These are phyloP conservation scores for Arizona elegans DNA, from an alignment of 2,113 vertebrate genomes.

Conservation along the genomic window DNA sequence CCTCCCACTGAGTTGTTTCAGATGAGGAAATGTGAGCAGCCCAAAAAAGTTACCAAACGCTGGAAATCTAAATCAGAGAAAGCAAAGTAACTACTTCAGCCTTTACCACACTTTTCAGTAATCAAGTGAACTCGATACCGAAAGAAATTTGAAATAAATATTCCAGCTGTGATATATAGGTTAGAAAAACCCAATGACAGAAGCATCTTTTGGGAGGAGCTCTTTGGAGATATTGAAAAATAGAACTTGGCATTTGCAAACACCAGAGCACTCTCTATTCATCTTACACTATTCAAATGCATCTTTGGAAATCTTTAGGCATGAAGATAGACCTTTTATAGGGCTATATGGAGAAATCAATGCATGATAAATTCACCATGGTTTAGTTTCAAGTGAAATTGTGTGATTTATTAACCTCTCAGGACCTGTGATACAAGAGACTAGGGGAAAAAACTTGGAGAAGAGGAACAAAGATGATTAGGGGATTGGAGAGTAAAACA, in stretches of 20 bases:
- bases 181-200: neutral
- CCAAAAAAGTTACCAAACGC: neutral
- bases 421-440: neutral
- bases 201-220: neutral
- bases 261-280: neutral
- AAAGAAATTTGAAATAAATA: neutral
- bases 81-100: neutral
- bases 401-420: neutral
- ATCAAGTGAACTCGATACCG: neutral
- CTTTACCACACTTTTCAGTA: neutral
- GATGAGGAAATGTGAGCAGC: neutral
- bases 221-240: neutral
- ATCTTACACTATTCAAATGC: neutral
- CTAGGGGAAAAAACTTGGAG: neutral
- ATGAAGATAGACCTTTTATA: neutral
- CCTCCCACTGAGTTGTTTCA: neutral
- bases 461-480: too few species aligned
- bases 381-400: neutral
- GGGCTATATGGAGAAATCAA: neutral
- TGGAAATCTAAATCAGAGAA: neutral
- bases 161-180: neutral
- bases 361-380: neutral
- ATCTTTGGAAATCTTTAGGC: neutral
- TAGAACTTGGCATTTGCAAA: neutral
- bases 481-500: too few species aligned